These are phyloP conservation scores for Tetragnatha versicolor DNA, from an alignment of 1,140 invertebrate genomes.

Conservation along the genomic window DNA sequence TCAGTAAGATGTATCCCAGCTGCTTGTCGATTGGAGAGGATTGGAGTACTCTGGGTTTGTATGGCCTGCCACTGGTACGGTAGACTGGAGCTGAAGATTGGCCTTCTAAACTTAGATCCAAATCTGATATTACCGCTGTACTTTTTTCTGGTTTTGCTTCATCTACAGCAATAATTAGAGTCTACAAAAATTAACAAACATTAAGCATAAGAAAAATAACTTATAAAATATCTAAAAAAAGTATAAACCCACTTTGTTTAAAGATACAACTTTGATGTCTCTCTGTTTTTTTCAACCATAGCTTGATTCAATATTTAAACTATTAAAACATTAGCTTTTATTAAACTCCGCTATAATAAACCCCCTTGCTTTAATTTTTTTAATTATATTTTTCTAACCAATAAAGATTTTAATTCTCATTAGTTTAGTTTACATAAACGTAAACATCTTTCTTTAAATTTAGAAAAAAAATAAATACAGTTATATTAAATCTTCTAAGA, in stretches of 20 bases:
- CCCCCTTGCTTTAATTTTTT: no score
- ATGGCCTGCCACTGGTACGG: background rate
- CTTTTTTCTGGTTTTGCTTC: conserved; percentile 35
- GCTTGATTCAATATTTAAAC: background rate
- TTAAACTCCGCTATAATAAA: background rate
- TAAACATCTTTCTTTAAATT: no score
- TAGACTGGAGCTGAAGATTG: background rate
- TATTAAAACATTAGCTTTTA: background rate
- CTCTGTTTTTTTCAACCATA: background rate
- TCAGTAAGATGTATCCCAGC: conserved; percentile 17
- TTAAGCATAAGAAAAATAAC: background rate
- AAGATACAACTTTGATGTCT: background rate
- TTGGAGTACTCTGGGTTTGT: background rate
- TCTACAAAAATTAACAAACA: background rate
- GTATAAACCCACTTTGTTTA: background rate
- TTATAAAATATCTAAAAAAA: background rate
- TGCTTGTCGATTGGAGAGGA: background rate
- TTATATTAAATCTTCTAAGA: no score
- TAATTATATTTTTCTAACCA: no score
- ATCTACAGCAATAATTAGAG: conserved; percentile 34
- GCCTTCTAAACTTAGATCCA: conserved; percentile 21
- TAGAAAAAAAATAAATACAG: no score
- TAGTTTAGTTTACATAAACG: no score
- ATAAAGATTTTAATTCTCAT: no score
- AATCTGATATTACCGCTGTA: conserved; percentile 29